phyloP scores from a whole-genome alignment of 2,797 vertebrate genomes.

The Phrynocephalus vlangalii region DNA sequence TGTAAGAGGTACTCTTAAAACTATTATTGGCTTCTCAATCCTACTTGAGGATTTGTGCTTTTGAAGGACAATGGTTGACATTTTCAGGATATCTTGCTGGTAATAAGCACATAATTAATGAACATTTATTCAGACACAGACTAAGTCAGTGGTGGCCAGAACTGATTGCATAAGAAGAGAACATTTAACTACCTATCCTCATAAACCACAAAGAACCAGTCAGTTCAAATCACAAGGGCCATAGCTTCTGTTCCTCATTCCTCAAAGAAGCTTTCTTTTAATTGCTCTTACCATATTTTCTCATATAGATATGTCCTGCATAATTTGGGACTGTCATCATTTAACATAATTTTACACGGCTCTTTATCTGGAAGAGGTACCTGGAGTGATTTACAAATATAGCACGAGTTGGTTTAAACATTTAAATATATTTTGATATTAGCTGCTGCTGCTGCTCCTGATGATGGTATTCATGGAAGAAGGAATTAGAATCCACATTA shows the following conservation, averaged over 20 bases:
- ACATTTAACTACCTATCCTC: background rate
- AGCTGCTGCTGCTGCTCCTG: background rate
- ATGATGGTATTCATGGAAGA: background rate
- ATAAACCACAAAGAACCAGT: background rate
- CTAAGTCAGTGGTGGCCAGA: background rate
- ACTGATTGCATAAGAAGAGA: background rate
- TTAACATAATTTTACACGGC: background rate
- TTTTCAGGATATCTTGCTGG: background rate
- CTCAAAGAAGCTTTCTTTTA: background rate
- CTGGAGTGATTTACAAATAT: background rate
- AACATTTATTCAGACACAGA: slow-evolving; percentile 1
- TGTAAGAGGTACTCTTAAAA: background rate
- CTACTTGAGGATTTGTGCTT: background rate
- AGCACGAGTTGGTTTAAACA: background rate
- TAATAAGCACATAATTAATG: background rate
- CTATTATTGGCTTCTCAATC: background rate
- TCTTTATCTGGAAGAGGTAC: background rate
- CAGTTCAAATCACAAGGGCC: background rate
- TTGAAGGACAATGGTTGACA: background rate
- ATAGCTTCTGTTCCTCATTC: background rate
- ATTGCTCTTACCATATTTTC: background rate
- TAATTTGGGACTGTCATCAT: background rate
- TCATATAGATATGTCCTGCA: background rate
- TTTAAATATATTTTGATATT: background rate
- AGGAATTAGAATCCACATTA: background rate